Evolutionary conservation across 2,888 invertebrate species (phyloP).

Genomic region (Scaptomyza parva): DNA sequence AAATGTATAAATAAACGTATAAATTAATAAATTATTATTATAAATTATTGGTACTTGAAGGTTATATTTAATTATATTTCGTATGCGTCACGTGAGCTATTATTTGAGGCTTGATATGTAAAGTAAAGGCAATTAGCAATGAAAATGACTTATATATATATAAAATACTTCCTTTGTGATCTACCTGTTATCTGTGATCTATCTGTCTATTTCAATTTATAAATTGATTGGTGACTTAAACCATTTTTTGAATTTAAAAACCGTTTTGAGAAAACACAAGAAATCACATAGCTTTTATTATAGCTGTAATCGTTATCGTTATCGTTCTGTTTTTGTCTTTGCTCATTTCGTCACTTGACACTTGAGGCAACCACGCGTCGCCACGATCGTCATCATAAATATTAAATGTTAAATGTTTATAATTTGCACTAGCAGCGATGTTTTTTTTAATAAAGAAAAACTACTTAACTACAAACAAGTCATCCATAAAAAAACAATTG

Average conservation of each 20-base stretch:
- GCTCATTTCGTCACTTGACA: slow-evolving; percentile 37
- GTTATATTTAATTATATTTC: slow-evolving; percentile 12
- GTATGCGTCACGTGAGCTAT: slow-evolving; percentile 50
- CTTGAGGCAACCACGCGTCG: slow-evolving; percentile 46
- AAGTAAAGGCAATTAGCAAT: slow-evolving; percentile 8
- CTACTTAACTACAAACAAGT: slow-evolving; percentile 43
- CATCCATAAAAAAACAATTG: slow-evolving; percentile 46
- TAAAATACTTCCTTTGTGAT: neutral
- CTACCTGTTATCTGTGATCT: neutral
- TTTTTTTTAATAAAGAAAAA: slow-evolving; percentile 36
- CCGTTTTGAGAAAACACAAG: neutral
- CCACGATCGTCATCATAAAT: slow-evolving; percentile 24
- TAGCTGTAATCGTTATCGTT: slow-evolving; percentile 17
- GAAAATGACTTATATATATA: too few relatives aligned
- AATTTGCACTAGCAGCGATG: slow-evolving; percentile 51
- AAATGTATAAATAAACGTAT: too few relatives aligned
- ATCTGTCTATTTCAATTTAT: too few relatives aligned
- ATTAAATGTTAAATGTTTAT: slow-evolving; percentile 55
- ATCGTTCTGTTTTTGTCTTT: neutral
- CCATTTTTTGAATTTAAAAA: neutral
- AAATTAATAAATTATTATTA: too few relatives aligned
- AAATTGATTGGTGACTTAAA: neutral
- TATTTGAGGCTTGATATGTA: slow-evolving; percentile 24
- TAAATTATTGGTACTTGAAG: neutral
- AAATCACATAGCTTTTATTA: too few relatives aligned